Conservation (phyloP, 2,113 vertebrate genomes). For the Otolemur garnettii region DNA sequence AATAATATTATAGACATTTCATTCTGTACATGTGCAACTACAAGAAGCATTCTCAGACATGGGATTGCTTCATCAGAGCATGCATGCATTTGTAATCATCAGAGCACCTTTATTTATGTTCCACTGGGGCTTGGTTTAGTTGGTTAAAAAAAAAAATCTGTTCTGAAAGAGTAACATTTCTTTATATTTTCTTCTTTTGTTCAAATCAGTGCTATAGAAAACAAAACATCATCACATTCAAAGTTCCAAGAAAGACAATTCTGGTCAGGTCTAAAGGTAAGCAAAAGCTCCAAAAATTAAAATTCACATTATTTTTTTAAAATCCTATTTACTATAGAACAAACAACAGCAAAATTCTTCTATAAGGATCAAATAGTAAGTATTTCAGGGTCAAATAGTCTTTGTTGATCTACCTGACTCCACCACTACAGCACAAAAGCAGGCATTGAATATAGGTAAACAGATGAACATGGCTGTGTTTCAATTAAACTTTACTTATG, state of each 20-base stretch:
- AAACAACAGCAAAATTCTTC: background rate
- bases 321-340: background rate
- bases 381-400: background rate
- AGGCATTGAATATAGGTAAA: background rate
- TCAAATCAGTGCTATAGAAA: constrained; percentile 88
- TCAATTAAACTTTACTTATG: background rate
- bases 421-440: background rate
- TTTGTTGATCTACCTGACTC: background rate
- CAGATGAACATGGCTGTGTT: background rate
- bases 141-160: background rate
- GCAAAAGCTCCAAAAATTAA: constrained; percentile 35
- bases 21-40: background rate
- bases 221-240: constrained; percentile 87
- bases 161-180: constrained; percentile 40
- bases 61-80: background rate
- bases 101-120: background rate
- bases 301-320: background rate
- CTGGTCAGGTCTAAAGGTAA: constrained; percentile 95
- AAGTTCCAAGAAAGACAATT: constrained; percentile 93
- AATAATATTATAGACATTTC: background rate
- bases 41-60: background rate
- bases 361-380: background rate
- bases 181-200: constrained; percentile 34
- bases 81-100: background rate
- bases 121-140: background rate